These are phyloP conservation scores for Coelopa frigida DNA, from an alignment of 1,140 invertebrate genomes.

Conservation along the genomic window DNA sequence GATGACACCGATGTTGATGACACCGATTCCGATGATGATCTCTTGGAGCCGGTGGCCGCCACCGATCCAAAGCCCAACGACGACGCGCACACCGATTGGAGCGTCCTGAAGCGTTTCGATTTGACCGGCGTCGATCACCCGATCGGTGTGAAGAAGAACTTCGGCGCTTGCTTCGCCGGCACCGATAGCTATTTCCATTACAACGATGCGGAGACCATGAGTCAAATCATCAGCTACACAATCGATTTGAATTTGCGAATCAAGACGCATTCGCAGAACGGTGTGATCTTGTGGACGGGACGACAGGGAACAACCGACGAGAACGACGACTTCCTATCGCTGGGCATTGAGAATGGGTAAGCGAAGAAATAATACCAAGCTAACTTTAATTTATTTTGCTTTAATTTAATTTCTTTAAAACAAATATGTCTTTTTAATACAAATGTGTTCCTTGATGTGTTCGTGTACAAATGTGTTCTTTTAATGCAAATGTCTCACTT, in stretches of 20 bases:
- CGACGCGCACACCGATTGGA: constrained; percentile 34
- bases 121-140: constrained; percentile 32
- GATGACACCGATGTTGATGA: not conserved
- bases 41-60: not conserved
- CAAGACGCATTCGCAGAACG: constrained; percentile 46
- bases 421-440: not conserved
- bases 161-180: constrained; percentile 60
- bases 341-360: constrained; percentile 74
- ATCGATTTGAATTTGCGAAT: constrained; percentile 43
- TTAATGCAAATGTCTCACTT: not conserved
- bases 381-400: not conserved
- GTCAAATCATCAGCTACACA: constrained; percentile 43
- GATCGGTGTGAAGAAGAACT: constrained; percentile 33
- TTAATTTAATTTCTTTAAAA: not conserved
- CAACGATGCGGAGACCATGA: constrained; percentile 70
- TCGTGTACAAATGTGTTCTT: not conserved
- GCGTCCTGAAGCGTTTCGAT: constrained; percentile 36
- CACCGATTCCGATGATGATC: constrained; percentile 14
- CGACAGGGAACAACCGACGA: constrained; percentile 55
- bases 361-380: constrained; percentile 31
- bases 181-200: constrained; percentile 56
- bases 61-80: not conserved
- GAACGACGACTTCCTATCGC: constrained; percentile 74
- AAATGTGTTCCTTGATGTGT: not conserved
- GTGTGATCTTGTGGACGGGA: constrained; percentile 87